Evolutionary conservation across 2,888 invertebrate species (phyloP).

Genomic region (Seira sanloemensis): DNA sequence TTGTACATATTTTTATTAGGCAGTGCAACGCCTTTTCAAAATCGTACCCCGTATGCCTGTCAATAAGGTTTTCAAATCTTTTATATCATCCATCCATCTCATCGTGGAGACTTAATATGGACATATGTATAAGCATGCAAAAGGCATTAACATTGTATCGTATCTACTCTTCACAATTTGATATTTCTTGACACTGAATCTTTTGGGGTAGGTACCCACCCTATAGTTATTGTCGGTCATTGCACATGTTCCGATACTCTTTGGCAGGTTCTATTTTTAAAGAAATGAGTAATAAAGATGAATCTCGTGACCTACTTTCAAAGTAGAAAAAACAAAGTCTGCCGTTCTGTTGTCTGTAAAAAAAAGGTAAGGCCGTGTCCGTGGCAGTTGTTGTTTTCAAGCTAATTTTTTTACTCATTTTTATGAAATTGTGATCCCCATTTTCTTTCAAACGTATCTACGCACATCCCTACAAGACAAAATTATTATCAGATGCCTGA

Average conservation of each 20-base stretch:
- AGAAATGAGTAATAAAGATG: slow-evolving; percentile 26
- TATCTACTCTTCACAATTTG: background rate
- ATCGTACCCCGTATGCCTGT: background rate
- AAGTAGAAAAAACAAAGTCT: background rate
- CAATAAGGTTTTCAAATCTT: too few relatives aligned
- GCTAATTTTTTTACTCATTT: slow-evolving; percentile 35
- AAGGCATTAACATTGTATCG: background rate
- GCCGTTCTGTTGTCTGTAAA: too few relatives aligned
- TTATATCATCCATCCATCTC: too few relatives aligned
- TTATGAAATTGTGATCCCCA: slow-evolving; percentile 19
- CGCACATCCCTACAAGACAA: slow-evolving; percentile 38
- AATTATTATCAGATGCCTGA: slow-evolving; percentile 49
- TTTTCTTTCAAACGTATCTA: slow-evolving; percentile 23
- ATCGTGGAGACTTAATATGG: too few relatives aligned
- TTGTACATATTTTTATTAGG: too few relatives aligned
- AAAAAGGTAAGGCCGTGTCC: too few relatives aligned
- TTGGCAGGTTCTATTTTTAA: slow-evolving; percentile 20
- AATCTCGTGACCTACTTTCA: slow-evolving; percentile 55
- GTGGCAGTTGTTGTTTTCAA: slow-evolving; percentile 39
- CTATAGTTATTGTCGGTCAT: slow-evolving; percentile 42
- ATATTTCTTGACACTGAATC: slow-evolving; percentile 17
- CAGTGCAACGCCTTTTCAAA: too few relatives aligned
- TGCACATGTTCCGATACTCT: slow-evolving; percentile 44
- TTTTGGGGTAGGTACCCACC: slow-evolving; percentile 16
- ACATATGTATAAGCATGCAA: background rate